Conservation (phyloP, 1,140 invertebrate species). For the Rhizoglyphus robini region DNA sequence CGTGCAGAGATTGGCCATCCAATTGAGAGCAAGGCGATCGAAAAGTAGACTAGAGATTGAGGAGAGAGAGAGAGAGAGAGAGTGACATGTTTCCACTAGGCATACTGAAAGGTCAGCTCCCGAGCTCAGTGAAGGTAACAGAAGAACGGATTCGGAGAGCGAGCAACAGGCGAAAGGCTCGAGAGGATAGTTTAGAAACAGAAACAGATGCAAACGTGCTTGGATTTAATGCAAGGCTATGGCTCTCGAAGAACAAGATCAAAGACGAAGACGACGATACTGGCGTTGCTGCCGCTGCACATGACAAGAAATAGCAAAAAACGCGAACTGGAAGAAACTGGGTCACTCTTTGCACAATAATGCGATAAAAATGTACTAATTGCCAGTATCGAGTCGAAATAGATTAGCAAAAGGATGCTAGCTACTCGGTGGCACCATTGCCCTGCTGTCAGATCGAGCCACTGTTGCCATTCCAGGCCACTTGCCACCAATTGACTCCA, state of each 20-base stretch:
- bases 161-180: background rate
- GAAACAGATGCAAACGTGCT: background rate
- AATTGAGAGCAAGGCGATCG: background rate
- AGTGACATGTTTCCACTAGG: too few species aligned
- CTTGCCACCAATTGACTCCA: too few species aligned
- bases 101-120: too few species aligned
- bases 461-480: too few species aligned
- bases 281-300: background rate
- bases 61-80: background rate
- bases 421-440: too few species aligned
- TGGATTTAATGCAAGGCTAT: background rate
- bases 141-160: too few species aligned
- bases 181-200: background rate
- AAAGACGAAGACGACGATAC: background rate
- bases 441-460: too few species aligned
- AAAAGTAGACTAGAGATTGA: background rate
- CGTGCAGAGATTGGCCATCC: too few species aligned
- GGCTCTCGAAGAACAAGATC: background rate
- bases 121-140: too few species aligned
- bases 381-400: background rate
- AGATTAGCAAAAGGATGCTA: background rate
- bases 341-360: constrained; percentile 13
- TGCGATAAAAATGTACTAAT: constrained; percentile 8
- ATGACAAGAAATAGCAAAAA: background rate
- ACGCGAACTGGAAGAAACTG: background rate